Evolutionary conservation across 2,797 vertebrate genomes (phyloP), one percentile per base, ranked within the genome.

Genomic region (Fringilla coelebs): DNA sequence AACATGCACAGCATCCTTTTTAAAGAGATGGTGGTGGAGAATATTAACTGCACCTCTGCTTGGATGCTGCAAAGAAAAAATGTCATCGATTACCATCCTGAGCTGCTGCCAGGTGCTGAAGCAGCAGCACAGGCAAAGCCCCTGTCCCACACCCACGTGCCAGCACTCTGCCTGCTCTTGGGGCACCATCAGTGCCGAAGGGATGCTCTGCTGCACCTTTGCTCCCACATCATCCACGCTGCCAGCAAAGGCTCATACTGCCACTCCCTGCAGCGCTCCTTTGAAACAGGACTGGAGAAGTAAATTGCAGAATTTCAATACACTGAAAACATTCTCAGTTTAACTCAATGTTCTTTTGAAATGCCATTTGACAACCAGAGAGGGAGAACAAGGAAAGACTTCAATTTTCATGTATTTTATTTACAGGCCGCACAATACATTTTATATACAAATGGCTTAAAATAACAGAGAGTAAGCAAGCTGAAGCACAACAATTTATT

Each of bases 401-500:
- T 93, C 29, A n/a, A 80, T 85, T 95, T 93, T 94, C 80, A 90
- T n/a, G 67, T 90, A 74, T 93, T 97, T 97, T 97, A 97, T 96
- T 97, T 97, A 96, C 96, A 97, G 93, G 91, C 89, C 2, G 13
- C 96, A 96, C 94, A 90, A 94, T 96, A 96, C 96, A 97, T 94
- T 94, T 93, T 96, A 97, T 96, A 91, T 97, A 97, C 96, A 97
- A 94, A 97, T 97, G 96, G 96, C 96, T 97, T 97, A 96, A 96
- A 96, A 94, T 94, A 96, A 97, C 93, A 90, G 91, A 88, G 88
- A 95, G 31, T 94, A 97, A 96, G 93, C 93, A 96, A 95, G 96
- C 95, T 77, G 88, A 95, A 97, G 93, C 88, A 26, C 94, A 95
- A 96, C 93, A 93, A 85, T 96, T 97, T 92, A 68, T 77, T 95